Evolutionary conservation across 2,888 invertebrate genomes (phyloP).

Genomic region (Aphodius sticticus): DNA sequence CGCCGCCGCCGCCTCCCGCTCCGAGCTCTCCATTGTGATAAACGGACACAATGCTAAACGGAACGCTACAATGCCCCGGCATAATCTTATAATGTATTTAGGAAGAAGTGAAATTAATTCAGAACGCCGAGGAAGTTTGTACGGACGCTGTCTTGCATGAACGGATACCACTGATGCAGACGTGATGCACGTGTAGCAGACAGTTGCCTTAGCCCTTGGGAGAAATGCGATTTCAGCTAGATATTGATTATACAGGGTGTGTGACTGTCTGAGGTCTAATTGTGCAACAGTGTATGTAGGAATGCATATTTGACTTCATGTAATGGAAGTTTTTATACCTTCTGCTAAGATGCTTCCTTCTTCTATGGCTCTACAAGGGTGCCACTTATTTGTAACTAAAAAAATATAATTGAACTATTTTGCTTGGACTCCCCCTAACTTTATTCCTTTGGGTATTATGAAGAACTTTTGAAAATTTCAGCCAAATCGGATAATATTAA

Average conservation of each 20-base stretch:
- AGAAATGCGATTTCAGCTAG: background rate
- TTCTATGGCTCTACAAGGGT: too few species aligned
- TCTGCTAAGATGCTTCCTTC: too few species aligned
- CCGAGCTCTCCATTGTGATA: constrained; percentile 15
- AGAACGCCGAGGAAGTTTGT: constrained; percentile 9
- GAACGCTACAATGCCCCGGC: constrained; percentile 19
- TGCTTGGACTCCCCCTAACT: too few species aligned
- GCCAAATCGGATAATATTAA: too few species aligned
- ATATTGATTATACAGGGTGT: background rate
- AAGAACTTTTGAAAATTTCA: too few species aligned
- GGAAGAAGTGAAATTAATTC: constrained; percentile 26
- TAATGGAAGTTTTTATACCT: too few species aligned
- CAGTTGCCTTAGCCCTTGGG: background rate
- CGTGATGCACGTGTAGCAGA: background rate
- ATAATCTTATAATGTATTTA: constrained; percentile 25
- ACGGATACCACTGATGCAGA: background rate
- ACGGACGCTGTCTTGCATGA: constrained; percentile 14
- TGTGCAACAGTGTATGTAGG: too few species aligned
- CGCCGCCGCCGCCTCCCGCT: constrained; percentile 18
- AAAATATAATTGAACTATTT: too few species aligned
- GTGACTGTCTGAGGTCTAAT: background rate
- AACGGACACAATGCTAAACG: constrained; percentile 25
- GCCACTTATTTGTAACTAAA: too few species aligned
- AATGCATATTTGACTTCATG: too few species aligned
- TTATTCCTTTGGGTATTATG: too few species aligned